Evolutionary conservation across 2,888 invertebrate species (phyloP).

Genomic region (Chrysolina americana): DNA sequence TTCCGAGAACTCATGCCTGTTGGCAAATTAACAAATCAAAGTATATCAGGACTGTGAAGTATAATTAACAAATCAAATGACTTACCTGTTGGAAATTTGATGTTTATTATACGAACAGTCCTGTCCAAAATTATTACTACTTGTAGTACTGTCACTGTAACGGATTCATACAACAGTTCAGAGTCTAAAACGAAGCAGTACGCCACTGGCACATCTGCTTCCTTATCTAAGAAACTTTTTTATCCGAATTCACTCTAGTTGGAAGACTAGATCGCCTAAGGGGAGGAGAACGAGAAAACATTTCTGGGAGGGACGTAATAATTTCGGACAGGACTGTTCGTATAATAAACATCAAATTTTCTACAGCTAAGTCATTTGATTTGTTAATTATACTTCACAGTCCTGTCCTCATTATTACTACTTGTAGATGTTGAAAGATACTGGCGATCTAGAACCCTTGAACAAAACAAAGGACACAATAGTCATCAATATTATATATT

Average conservation of each 20-base stretch:
- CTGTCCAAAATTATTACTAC: slow-evolving; percentile 10
- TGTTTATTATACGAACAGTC: slow-evolving; percentile 14
- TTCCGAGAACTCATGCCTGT: too few species aligned
- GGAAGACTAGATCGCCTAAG: not conserved
- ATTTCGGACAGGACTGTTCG: slow-evolving; percentile 3
- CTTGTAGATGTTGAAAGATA: slow-evolving; percentile 16
- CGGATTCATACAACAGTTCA: not conserved
- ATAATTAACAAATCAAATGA: slow-evolving; percentile 10
- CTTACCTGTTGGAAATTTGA: not conserved
- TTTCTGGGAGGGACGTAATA: not conserved
- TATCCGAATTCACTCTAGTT: not conserved
- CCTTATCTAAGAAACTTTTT: not conserved
- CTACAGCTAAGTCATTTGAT: slow-evolving; percentile 6
- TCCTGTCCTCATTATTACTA: not conserved
- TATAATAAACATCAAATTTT: slow-evolving; percentile 11
- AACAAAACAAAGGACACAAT: too few species aligned
- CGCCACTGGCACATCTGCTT: not conserved
- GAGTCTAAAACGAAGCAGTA: not conserved
- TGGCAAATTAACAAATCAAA: too few species aligned
- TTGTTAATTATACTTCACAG: slow-evolving; percentile 17
- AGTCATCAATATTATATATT: too few species aligned
- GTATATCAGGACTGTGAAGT: too few species aligned
- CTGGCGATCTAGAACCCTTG: slow-evolving; percentile 10
- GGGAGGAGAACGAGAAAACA: not conserved
- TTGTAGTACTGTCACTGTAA: slow-evolving; percentile 11